Base-by-base conservation (phyloP, 2,797 vertebrate genomes). In the Acanthopagrus latus region DNA sequence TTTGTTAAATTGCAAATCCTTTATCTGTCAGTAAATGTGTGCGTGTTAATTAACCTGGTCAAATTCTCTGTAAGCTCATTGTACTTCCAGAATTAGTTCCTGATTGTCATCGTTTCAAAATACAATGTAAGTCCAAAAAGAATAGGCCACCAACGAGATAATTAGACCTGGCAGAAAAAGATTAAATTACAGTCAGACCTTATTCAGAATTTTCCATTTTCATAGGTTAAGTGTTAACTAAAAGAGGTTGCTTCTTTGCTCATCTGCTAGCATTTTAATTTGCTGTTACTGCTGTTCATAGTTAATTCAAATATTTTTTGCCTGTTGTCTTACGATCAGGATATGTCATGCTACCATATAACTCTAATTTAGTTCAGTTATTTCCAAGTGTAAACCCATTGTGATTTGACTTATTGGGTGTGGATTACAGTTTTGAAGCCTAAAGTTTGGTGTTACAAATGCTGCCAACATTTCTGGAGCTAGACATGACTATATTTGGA, bases 31-130 rank as follows among this genome's bases (percentile, higher is more conserved):
- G 21, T 20, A 33, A 69, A 21, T 38, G 47, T 51, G 7, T 33
- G 43, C 4, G 44, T 11, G 9, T 43, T 73, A 70, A 76, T 76
- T 62, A 44, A 55, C 63, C 43, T 55, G 54, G 54, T 76, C 25
- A 64, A 21, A 33, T 47, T 47, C 2, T 21, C 14, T 43, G 23
- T 65, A 17, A 17, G n/a, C 3, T 20, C 14, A 12, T 59, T 62
- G n/a, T 74, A 44, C 14, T 66, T 50, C 14, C 27, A 57, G 3
- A 48, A 25, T 58, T 62, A 47, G 20, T 59, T 29, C 60, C 10
- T 10, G 27, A 82, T 74, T 67, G 1, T 5, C 44, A 68, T 70
- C 55, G 56, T 58, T 46, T 6, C 0, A 29, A 27, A 63, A 16
- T 2, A 65, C n/a, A 62, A 27, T 52, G 41, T 0, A 58, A 23